Conservation (phyloP, 2,888 invertebrate species). For the Chrysolina americana region DNA sequence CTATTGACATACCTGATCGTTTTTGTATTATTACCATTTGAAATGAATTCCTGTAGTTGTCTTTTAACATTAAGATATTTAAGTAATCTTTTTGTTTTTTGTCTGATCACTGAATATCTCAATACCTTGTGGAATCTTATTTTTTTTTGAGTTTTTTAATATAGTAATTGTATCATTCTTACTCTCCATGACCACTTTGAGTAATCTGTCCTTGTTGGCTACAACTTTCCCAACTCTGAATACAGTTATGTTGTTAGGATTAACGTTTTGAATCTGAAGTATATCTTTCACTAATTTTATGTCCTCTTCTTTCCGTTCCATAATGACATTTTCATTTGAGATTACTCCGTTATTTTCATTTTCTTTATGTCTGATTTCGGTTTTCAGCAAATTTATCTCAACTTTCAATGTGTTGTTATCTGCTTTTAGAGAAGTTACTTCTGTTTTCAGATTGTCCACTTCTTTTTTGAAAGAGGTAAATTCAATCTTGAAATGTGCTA, state of each 20-base stretch:
- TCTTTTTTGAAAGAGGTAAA: slow-evolving; percentile 15
- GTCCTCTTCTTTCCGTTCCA: slow-evolving; percentile 21
- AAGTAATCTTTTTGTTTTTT: background rate
- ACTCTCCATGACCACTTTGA: slow-evolving; percentile 1
- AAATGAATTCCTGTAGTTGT: slow-evolving; percentile 2
- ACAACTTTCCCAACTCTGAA: slow-evolving; percentile 22
- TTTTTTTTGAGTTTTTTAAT: background rate
- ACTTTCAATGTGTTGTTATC: no score
- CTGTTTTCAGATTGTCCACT: no score
- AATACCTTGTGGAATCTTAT: slow-evolving; percentile 6
- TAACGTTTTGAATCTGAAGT: slow-evolving; percentile 1
- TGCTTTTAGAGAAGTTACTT: no score
- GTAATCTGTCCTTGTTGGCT: background rate
- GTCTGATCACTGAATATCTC: slow-evolving; percentile 8
- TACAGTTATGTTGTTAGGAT: background rate
- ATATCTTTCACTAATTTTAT: background rate
- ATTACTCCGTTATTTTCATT: background rate
- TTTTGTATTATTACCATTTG: slow-evolving; percentile 14
- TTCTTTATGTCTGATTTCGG: no score
- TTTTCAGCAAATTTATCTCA: no score
- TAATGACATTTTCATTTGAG: slow-evolving; percentile 13
- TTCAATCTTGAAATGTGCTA: slow-evolving; percentile 2
- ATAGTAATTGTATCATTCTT: slow-evolving; percentile 19
- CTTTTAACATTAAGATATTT: no score
- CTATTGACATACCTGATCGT: slow-evolving; percentile 10